Conservation (phyloP, 2,113 vertebrate species). For the Columba livia region DNA sequence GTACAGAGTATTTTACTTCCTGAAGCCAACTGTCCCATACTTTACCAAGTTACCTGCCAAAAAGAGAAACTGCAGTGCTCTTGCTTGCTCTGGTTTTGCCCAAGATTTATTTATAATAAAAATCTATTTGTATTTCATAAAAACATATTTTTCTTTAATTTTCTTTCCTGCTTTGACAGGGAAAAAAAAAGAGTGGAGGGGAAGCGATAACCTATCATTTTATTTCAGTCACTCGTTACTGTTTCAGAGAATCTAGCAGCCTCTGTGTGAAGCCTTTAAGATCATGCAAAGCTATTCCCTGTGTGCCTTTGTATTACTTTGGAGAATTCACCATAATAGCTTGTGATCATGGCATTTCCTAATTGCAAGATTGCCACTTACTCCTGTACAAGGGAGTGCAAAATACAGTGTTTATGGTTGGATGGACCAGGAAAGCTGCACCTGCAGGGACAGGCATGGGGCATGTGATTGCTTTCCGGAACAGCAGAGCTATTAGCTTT, state of each 20-base stretch:
- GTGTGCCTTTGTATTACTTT: neutral
- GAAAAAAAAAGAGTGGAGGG: neutral
- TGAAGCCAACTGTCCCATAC: neutral
- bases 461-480: slow-evolving; percentile 15
- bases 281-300: neutral
- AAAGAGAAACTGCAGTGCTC: neutral
- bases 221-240: neutral
- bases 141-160: slow-evolving; percentile 1
- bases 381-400: neutral
- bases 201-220: neutral
- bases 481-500: slow-evolving; percentile 32
- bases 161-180: neutral
- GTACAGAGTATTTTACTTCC: neutral
- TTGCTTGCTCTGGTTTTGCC: neutral
- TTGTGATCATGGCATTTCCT: neutral
- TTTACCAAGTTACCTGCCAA: neutral
- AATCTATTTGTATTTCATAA: neutral
- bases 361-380: neutral
- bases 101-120: slow-evolving; percentile 1
- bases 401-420: neutral
- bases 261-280: neutral
- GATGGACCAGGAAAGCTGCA: slow-evolving; percentile 3
- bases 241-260: neutral
- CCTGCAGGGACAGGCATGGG: neutral
- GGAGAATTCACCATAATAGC: neutral